A percentile compares a stretch with the other conserved stretches of the same genome.
Conservation (phyloP, 2,888 invertebrate genomes). For the Drosophila phalerata region DNA sequence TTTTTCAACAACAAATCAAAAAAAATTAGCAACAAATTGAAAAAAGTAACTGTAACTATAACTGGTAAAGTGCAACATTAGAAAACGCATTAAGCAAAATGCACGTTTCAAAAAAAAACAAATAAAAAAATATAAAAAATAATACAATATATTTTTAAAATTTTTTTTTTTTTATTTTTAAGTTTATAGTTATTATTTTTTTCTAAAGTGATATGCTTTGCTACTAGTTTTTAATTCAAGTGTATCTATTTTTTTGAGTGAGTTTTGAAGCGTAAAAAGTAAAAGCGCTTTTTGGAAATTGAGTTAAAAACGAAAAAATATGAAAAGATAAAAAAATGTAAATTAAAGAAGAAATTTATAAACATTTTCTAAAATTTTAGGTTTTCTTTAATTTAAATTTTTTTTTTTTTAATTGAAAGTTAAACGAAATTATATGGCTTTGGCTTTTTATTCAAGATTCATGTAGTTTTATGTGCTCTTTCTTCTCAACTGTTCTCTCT, state of each 20-base stretch:
- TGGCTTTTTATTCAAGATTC: slow-evolving; percentile 80
- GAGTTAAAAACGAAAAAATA: slow-evolving; percentile 27
- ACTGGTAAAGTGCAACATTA: slow-evolving; percentile 41
- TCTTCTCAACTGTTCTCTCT: slow-evolving; percentile 70
- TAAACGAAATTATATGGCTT: slow-evolving; percentile 75
- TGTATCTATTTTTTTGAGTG: slow-evolving; percentile 31
- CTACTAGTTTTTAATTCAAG: slow-evolving; percentile 23
- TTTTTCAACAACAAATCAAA: slow-evolving; percentile 7
- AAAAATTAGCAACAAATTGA: slow-evolving; percentile 24
- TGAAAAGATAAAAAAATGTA: slow-evolving; percentile 11
- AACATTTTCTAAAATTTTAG: slow-evolving; percentile 19
- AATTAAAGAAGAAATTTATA: slow-evolving; percentile 24
- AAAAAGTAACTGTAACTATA: slow-evolving; percentile 30
- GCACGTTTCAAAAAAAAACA: slow-evolving; percentile 31
- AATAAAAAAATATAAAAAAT: slow-evolving; percentile 11
- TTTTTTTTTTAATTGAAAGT: slow-evolving; percentile 2
- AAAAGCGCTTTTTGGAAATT: slow-evolving; percentile 50
- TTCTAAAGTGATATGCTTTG: slow-evolving; percentile 40
- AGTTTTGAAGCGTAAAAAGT: slow-evolving; percentile 55
- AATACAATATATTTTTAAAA: slow-evolving; percentile 8
- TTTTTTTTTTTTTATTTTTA: slow-evolving; percentile 5
- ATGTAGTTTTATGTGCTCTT: slow-evolving; percentile 70
- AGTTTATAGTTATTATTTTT: slow-evolving; percentile 7
- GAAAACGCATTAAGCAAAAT: slow-evolving; percentile 41
- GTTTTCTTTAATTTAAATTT: slow-evolving; percentile 11